These are phyloP conservation scores for Xestia c-nigrum DNA, from an alignment of 2,888 invertebrate species.

Conservation along the genomic window DNA sequence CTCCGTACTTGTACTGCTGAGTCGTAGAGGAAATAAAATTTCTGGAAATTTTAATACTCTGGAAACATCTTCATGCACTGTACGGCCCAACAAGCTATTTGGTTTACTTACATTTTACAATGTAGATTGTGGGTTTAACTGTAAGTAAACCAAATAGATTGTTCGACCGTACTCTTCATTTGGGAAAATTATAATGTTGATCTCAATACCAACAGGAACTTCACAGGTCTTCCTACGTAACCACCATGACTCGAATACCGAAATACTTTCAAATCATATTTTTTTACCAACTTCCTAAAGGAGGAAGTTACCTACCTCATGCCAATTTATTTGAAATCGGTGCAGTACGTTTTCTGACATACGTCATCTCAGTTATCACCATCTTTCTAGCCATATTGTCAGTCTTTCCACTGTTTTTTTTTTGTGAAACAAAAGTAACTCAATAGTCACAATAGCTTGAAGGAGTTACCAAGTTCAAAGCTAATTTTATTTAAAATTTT, in stretches of 20 bases:
- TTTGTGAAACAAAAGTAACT: not conserved
- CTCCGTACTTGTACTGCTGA: no score
- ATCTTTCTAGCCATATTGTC: not conserved
- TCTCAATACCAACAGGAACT: no score
- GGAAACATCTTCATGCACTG: not conserved
- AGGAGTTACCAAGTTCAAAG: not conserved
- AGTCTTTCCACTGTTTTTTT: not conserved
- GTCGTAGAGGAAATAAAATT: slow-evolving; percentile 3
- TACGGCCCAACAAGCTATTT: no score
- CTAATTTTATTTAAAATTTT: not conserved
- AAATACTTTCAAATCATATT: not conserved
- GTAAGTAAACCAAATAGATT: no score
- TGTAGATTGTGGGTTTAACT: no score
- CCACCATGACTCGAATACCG: not conserved
- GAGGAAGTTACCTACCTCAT: not conserved
- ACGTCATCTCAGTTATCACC: not conserved
- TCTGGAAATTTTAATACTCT: not conserved
- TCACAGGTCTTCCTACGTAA: not conserved
- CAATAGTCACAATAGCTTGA: not conserved
- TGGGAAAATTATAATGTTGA: not conserved
- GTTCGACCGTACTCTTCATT: no score
- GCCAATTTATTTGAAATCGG: not conserved
- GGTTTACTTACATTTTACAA: no score
- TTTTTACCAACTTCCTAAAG: not conserved
- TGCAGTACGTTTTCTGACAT: not conserved